phyloP scores from a whole-genome alignment of 2,113 vertebrate genomes.

The Leucosticte australis region DNA sequence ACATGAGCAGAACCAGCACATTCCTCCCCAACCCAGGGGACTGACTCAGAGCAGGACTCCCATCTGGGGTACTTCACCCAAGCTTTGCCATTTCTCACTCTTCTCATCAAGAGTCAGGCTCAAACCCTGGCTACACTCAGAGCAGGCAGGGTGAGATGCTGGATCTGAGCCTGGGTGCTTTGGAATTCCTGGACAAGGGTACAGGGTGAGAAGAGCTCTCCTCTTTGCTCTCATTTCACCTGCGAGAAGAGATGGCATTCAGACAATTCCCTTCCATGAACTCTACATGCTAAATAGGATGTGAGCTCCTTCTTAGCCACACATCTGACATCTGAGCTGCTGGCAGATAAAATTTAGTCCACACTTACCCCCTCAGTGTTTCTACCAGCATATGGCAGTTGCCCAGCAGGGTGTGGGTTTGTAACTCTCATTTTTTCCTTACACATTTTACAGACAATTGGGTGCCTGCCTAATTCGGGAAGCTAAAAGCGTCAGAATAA shows the following conservation, averaged over 20 bases:
- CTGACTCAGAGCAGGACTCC: neutral
- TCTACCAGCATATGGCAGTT: neutral
- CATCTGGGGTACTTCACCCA: neutral
- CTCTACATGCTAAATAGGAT: neutral
- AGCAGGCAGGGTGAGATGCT: neutral
- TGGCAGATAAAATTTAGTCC: neutral
- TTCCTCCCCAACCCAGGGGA: neutral
- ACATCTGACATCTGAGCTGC: neutral
- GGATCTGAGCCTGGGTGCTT: neutral
- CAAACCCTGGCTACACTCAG: neutral
- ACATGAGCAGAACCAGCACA: neutral
- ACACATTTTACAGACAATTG: neutral
- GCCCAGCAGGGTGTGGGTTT: neutral
- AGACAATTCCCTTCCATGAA: neutral
- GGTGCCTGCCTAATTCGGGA: neutral
- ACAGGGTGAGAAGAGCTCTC: accelerated
- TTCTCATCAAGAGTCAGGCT: neutral
- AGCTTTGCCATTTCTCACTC: neutral
- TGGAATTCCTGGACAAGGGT: neutral
- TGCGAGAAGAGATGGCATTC: neutral
- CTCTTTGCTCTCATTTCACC: neutral
- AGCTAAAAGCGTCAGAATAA: neutral
- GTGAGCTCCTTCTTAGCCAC: neutral
- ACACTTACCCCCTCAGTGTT: neutral
- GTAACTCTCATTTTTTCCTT: neutral